Percentiles rank a stretch among this genome's conserved stretches.
Evolutionary conservation across 2,888 invertebrate genomes (phyloP).

Genomic region (Keiferia lycopersicella): DNA sequence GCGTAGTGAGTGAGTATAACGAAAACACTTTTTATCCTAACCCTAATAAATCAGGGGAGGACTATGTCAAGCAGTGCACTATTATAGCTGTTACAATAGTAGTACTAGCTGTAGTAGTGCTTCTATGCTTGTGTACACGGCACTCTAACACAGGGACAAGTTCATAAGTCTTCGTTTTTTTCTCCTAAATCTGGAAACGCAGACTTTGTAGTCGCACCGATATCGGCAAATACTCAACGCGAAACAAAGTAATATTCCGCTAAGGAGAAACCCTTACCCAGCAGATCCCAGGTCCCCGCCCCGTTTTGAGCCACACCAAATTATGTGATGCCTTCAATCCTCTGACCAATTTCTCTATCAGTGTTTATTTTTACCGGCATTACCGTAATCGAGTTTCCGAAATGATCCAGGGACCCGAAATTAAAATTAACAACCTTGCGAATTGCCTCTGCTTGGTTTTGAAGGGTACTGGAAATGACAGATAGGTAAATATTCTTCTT

Average conservation of each 20-base stretch:
- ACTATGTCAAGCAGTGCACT: too few relatives aligned
- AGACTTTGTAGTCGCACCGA: not conserved
- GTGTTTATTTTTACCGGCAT: slow-evolving; percentile 60
- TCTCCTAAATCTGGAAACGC: not conserved
- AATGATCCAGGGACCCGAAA: slow-evolving; percentile 43
- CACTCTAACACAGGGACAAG: too few relatives aligned
- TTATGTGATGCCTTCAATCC: slow-evolving; percentile 37
- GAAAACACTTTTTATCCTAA: too few relatives aligned
- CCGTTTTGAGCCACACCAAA: slow-evolving; percentile 30
- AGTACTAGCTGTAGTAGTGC: too few relatives aligned
- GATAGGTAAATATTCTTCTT: not conserved
- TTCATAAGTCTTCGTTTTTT: too few relatives aligned
- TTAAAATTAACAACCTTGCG: slow-evolving; percentile 66
- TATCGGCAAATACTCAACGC: slow-evolving; percentile 17
- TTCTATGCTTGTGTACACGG: too few relatives aligned
- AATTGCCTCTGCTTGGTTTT: slow-evolving; percentile 43
- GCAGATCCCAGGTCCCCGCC: slow-evolving; percentile 15
- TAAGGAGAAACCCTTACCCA: slow-evolving; percentile 18
- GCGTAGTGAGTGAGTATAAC: too few relatives aligned
- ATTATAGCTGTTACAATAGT: too few relatives aligned
- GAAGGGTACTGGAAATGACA: slow-evolving; percentile 38
- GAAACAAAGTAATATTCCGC: slow-evolving; percentile 20
- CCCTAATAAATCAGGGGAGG: too few relatives aligned
- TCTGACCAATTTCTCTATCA: slow-evolving; percentile 51
- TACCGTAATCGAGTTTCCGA: slow-evolving; percentile 67